A percentile compares a stretch with the other conserved stretches of the same genome.
Evolutionary conservation across 1,140 invertebrate species (phyloP).

Genomic region (Melipona quadrifasciata): DNA sequence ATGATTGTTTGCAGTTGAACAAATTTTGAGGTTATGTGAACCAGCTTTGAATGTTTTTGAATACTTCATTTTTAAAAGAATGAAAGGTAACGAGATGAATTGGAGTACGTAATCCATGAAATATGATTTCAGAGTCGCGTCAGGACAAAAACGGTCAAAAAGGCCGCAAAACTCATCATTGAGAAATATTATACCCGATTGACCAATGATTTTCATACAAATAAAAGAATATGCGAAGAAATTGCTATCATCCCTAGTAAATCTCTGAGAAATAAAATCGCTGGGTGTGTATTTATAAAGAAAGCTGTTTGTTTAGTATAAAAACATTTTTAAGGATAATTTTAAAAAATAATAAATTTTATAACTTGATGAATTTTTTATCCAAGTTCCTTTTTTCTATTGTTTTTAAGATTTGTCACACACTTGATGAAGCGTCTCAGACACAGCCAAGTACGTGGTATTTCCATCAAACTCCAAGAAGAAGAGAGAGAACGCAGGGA

Average conservation of each 20-base stretch:
- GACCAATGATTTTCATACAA: constrained; percentile 99
- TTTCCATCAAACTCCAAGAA: constrained; percentile 99
- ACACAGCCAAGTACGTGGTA: constrained; percentile 95
- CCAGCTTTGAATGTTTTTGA: neutral
- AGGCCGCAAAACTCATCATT: constrained; percentile 99
- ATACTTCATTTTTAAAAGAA: neutral
- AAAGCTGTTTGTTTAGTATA: neutral
- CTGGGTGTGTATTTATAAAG: constrained; percentile 89
- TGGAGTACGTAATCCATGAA: neutral
- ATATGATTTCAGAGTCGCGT: constrained; percentile 93
- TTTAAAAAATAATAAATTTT: neutral
- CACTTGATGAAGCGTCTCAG: constrained; percentile 99
- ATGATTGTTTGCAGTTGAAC: neutral
- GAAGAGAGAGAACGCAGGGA: constrained; percentile 99
- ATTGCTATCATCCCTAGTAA: constrained; percentile 99
- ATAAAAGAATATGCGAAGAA: constrained; percentile 99
- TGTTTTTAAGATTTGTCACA: constrained; percentile 91
- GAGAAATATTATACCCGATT: constrained; percentile 99
- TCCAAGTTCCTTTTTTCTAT: constrained; percentile 20
- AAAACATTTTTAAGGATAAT: neutral
- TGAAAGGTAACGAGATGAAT: neutral
- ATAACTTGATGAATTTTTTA: too few species aligned
- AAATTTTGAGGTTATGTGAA: constrained; percentile 47
- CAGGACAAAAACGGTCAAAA: constrained; percentile 99
- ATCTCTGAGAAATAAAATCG: constrained; percentile 98